Conservation (phyloP, 2,888 invertebrate species). For the Spodoptera picta region DNA sequence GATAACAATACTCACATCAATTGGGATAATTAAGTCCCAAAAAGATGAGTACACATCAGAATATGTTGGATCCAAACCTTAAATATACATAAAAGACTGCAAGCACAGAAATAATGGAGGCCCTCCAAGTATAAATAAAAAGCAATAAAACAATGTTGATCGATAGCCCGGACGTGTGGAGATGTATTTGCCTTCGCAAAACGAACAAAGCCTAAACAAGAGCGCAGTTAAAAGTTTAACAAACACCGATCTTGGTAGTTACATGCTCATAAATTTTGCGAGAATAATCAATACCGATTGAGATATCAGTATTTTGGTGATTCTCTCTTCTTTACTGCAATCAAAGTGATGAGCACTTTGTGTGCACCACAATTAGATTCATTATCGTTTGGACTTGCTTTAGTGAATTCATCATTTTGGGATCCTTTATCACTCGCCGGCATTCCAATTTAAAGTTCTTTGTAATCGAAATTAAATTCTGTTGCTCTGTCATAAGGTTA, state of each 20-base stretch:
- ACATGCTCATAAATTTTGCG: slow-evolving; percentile 72
- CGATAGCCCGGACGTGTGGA: slow-evolving; percentile 46
- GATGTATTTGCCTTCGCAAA: slow-evolving; percentile 51
- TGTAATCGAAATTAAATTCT: slow-evolving; percentile 43
- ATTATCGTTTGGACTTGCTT: slow-evolving; percentile 50
- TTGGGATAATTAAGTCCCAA: slow-evolving; percentile 9
- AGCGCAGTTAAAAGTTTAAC: slow-evolving; percentile 62
- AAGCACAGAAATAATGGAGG: slow-evolving; percentile 40
- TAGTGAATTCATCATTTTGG: slow-evolving; percentile 62
- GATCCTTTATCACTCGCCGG: slow-evolving; percentile 61
- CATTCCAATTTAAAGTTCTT: slow-evolving; percentile 46
- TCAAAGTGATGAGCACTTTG: slow-evolving; percentile 61
- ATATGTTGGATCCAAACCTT: slow-evolving; percentile 23
- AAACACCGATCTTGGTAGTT: slow-evolving; percentile 72
- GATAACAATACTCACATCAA: background rate
- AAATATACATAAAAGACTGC: slow-evolving; percentile 35
- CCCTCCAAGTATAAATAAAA: slow-evolving; percentile 29
- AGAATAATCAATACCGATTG: slow-evolving; percentile 76
- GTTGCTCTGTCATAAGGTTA: slow-evolving; percentile 18
- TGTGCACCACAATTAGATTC: slow-evolving; percentile 32
- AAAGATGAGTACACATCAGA: slow-evolving; percentile 25
- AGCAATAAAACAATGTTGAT: slow-evolving; percentile 54
- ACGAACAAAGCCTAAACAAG: slow-evolving; percentile 53
- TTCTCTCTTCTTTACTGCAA: slow-evolving; percentile 13
- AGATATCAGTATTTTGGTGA: slow-evolving; percentile 73